These are phyloP conservation scores for Sardinella longiceps DNA, from an alignment of 2,797 vertebrate species.

Conservation along the genomic window DNA sequence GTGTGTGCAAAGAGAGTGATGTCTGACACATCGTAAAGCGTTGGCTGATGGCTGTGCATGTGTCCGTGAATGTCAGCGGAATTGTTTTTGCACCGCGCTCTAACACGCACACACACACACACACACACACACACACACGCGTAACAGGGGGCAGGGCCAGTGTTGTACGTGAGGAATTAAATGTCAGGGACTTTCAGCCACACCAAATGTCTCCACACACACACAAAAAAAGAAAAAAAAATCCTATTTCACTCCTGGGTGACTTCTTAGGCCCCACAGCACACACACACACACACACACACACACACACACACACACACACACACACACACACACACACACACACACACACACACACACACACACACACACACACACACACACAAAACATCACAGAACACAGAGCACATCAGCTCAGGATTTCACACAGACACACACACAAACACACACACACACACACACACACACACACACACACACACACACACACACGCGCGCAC, in stretches of 20 bases:
- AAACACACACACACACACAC: background rate
- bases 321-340: background rate
- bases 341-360: background rate
- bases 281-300: background rate
- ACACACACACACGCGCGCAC: background rate
- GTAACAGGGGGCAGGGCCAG: background rate
- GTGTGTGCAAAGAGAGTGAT: background rate
- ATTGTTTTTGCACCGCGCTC: background rate
- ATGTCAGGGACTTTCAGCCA: conserved; percentile 37
- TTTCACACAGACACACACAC: background rate
- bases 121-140: no score
- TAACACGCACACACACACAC: no score
- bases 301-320: background rate
- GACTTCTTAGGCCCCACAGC: background rate
- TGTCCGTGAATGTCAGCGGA: conserved; percentile 41
- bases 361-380: background rate
- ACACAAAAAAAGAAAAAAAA: background rate
- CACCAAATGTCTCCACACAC: conserved; percentile 3
- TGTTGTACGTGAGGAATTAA: conserved; percentile 33
- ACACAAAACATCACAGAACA: background rate
- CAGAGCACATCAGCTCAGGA: no score
- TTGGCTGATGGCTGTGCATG: conserved; percentile 24
- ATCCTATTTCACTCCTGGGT: conserved; percentile 42
- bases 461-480: background rate
- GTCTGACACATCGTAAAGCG: conserved; percentile 2